Percentiles rank a stretch among this genome's conserved stretches.
Conservation (phyloP, 2,888 invertebrate species). For the Drosophila subsilvestris region DNA sequence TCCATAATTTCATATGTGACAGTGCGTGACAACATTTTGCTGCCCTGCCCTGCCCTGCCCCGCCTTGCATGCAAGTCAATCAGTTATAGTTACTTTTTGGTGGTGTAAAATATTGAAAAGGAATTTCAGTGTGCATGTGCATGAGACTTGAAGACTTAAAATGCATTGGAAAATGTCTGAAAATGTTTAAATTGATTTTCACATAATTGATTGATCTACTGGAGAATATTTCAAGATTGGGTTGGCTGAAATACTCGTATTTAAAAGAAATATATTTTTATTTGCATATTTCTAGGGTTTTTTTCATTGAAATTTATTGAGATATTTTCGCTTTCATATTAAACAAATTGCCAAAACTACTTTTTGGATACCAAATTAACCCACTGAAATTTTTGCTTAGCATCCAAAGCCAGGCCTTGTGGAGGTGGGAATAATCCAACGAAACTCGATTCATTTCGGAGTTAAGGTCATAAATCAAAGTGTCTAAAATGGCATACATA, state of each 20-base stretch:
- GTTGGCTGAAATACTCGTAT: too few relatives aligned
- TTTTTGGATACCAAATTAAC: not conserved
- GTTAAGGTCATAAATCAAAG: constrained; percentile 61
- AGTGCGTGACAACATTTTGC: constrained; percentile 50
- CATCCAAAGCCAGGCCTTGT: constrained; percentile 5
- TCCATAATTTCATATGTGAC: constrained; percentile 53
- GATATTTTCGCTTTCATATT: constrained; percentile 1
- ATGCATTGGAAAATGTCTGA: not conserved
- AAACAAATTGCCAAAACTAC: not conserved
- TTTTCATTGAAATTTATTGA: not conserved
- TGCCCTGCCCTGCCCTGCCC: constrained; percentile 45
- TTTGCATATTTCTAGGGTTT: too few relatives aligned
- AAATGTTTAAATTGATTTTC: not conserved
- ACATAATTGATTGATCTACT: not conserved
- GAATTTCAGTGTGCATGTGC: constrained; percentile 6
- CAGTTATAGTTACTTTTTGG: constrained; percentile 23
- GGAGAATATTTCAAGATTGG: not conserved
- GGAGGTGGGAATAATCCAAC: constrained; percentile 15
- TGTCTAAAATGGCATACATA: constrained; percentile 65
- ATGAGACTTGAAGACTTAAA: not conserved
- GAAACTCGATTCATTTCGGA: constrained; percentile 35
- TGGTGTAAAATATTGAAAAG: constrained; percentile 30
- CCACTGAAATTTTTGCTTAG: constrained; percentile 3
- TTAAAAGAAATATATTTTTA: not conserved
- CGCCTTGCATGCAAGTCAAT: constrained; percentile 62